Conservation (phyloP, 2,113 vertebrate species). For the Chionodraco myersi region DNA sequence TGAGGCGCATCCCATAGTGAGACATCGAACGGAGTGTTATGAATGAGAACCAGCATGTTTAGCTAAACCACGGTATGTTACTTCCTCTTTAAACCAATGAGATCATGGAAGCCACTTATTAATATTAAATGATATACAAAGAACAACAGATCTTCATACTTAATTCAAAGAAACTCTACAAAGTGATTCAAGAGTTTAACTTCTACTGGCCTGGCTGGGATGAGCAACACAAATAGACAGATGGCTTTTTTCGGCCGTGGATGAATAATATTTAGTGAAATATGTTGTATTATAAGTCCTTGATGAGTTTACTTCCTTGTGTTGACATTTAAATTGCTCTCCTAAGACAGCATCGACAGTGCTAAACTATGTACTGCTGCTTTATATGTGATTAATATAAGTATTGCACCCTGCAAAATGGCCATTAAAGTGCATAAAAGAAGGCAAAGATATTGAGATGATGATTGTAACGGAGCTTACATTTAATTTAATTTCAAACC, state of each 20-base stretch:
- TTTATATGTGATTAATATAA: constrained; percentile 24
- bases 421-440: not conserved
- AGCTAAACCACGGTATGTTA: not conserved
- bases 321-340: constrained; percentile 38
- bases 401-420: constrained; percentile 14
- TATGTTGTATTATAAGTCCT: not conserved
- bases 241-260: constrained; percentile 2
- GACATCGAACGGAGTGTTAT: too few relatives aligned
- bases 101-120: not conserved
- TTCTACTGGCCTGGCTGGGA: not conserved
- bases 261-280: constrained; percentile 14
- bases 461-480: not conserved
- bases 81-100: not conserved
- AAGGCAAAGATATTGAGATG: not conserved
- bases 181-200: not conserved
- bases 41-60: not conserved
- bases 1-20: too few relatives aligned
- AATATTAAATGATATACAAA: too few relatives aligned
- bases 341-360: not conserved
- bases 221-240: constrained; percentile 22
- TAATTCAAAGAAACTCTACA: not conserved
- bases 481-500: too few relatives aligned
- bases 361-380: constrained; percentile 28
- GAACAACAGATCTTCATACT: too few relatives aligned
- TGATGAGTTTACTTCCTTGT: constrained; percentile 20